phyloP scores from a whole-genome alignment of 1,140 invertebrate species.

The Tribolium castaneum region DNA sequence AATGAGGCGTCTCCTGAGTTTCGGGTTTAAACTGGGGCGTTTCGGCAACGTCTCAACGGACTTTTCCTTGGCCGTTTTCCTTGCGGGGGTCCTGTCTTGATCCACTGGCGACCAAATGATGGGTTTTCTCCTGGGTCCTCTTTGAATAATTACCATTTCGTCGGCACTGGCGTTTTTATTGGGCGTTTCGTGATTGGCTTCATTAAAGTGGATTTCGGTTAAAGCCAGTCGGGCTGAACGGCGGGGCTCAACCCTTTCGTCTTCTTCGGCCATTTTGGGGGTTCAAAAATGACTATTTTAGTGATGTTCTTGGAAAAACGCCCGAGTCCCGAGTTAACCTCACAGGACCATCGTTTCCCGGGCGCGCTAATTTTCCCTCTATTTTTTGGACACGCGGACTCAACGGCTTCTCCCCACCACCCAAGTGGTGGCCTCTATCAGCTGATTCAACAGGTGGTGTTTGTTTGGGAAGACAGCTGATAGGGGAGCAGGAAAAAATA shows the following conservation, averaged over 20 bases:
- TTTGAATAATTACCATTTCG: conserved; percentile 60
- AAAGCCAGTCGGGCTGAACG: conserved; percentile 54
- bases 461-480: conserved; percentile 15
- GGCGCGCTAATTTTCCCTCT: conserved; percentile 44
- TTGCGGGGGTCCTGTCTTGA: conserved; percentile 46
- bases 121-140: conserved; percentile 58
- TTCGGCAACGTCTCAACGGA: conserved; percentile 38
- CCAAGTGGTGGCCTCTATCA: conserved; percentile 18
- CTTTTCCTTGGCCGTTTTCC: conserved; percentile 39
- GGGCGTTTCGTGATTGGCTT: conserved; percentile 39
- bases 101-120: conserved; percentile 62
- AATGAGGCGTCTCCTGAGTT: conserved; percentile 49
- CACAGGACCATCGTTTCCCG: conserved; percentile 28
- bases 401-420: conserved; percentile 4
- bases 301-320: not conserved
- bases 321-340: not conserved
- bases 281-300: not conserved
- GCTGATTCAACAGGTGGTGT: conserved; percentile 46
- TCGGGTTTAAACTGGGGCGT: conserved; percentile 45
- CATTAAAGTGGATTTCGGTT: conserved; percentile 55
- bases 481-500: not conserved
- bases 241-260: conserved; percentile 46
- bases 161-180: conserved; percentile 58
- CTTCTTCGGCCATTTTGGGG: conserved; percentile 46
- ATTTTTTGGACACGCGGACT: conserved; percentile 21